Evolutionary conservation across 1,140 invertebrate genomes (phyloP), one percentile per base, ranked within the genome.

Genomic region (Drosophila bifasciata): DNA sequence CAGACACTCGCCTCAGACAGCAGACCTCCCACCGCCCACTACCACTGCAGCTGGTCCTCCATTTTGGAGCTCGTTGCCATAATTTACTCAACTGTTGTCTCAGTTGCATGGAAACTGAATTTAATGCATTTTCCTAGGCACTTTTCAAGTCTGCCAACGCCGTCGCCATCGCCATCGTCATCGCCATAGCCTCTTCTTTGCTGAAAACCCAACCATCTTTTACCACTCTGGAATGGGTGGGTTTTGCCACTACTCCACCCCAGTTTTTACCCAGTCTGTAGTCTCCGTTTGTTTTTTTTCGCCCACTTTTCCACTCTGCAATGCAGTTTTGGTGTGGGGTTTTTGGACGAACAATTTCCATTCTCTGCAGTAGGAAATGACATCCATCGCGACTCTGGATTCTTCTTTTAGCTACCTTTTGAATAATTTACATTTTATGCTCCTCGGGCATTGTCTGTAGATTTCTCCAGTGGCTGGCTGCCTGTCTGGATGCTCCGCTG

Each of bases 61-160:
- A 15, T 40, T 55, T 74, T 56, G 59, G 51, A 68, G 67, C 73
- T 77, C 68, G 73, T 86, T 66, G 81, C 81, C 81, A 85, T 85
- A 85, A 85, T 85, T 85, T 85, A 85, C 81, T 85, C 81, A 85
- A 85, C 81, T 80, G 81, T 86, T 85, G 81, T 85, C 81, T 85
- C 81, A 85, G 81, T 85, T 86, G 81, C 81, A 85, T 71, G 81
- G 77, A 78, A 85, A 85, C 81, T 85, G 81, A 85, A 85, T 85
- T 85, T 85, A 86, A 85, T 85, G 81, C 81, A 78, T 85, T 85
- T 61, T 32, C 77, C 58, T 36, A 75, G 83, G 63, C 81, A 77
- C 81, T 86, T 85, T 86, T 81, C 63, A 77, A 60, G 48, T 49
- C 45, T 17, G 50, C 60, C 32, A 36, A 36, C 32, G 32, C 9